Evolutionary conservation across 2,797 vertebrate genomes (phyloP), one percentile per base, ranked within the genome.

Genomic region (Circus cinereus): DNA sequence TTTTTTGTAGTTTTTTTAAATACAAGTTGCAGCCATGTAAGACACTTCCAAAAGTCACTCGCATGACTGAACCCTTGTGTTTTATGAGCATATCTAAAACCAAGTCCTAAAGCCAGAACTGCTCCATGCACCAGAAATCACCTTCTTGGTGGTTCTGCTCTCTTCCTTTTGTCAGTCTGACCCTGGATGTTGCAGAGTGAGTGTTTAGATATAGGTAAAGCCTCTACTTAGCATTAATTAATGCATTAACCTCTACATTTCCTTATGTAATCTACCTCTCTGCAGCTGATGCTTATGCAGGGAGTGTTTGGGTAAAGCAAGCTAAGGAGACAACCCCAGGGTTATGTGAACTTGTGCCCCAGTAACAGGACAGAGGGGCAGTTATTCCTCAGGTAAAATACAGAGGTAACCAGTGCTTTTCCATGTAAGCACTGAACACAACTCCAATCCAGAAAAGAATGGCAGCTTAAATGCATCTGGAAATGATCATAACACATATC

Each of bases 381-480:
- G 60, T 10, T 91, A 59, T 79, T 91, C 83, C 92, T 93, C 93
- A 96, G 88, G 88, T 93, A 77, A 62, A 88, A 88, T 4, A 43
- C 13, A 67, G 57, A 56, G 32, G 27, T 36, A 75, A 78, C 6
- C 16, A 32, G 43, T 38, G 73, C 27, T 84, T 82, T 65, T 84
- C 38, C 26, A 22, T 0, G 0, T 6, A 11, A 74, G 62, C 77
- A 51, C 67, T 36, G 16, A 67, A 32, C 67, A 94, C 74, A 86
- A 67, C 6, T 43, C 67, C 48, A 80, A 50, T 7, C 67, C 68
- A 91, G 60, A 70, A 96, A 96, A 88, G 59, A 97, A 96, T 6
- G 95, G 94, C 94, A 96, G 96, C 92, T 96, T 80, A 63, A 92
- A 80, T 30, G 48, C 30, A 72, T 92, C 74, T 75, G 76, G 45